phyloP scores from a whole-genome alignment of 2,888 invertebrate genomes.

The Metallyticus violacea region DNA sequence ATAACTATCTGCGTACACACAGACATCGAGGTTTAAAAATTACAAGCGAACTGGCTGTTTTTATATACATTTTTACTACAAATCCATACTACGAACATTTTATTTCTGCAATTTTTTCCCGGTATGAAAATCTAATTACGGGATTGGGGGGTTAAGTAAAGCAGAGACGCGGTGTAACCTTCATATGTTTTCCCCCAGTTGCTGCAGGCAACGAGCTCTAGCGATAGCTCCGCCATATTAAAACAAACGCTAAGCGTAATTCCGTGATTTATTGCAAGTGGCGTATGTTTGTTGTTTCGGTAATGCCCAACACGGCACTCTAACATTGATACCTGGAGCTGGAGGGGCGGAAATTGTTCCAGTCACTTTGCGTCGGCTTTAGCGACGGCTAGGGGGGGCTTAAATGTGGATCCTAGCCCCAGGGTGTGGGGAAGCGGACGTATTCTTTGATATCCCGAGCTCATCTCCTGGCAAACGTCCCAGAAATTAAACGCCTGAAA shows the following conservation, averaged over 20 bases:
- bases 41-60: background rate
- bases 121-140: constrained; percentile 17
- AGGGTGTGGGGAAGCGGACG: background rate
- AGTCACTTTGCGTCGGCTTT: background rate
- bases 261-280: constrained; percentile 16
- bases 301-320: background rate
- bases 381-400: background rate
- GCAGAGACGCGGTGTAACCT: constrained; percentile 1
- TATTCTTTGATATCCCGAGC: background rate
- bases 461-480: background rate
- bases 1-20: background rate
- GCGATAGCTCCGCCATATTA: constrained; percentile 22
- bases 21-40: background rate
- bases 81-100: constrained; percentile 5
- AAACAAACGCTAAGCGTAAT: constrained; percentile 25
- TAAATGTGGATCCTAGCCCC: background rate
- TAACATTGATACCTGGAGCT: background rate
- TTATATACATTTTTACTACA: background rate
- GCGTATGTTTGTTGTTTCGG: background rate
- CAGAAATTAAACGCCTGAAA: background rate
- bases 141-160: constrained; percentile 2
- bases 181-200: constrained; percentile 13
- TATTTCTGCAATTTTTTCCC: background rate
- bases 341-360: background rate
- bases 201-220: constrained; percentile 5